These are phyloP conservation scores for Laterallus jamaicensis DNA, from an alignment of 2,113 vertebrate genomes.

Conservation along the genomic window DNA sequence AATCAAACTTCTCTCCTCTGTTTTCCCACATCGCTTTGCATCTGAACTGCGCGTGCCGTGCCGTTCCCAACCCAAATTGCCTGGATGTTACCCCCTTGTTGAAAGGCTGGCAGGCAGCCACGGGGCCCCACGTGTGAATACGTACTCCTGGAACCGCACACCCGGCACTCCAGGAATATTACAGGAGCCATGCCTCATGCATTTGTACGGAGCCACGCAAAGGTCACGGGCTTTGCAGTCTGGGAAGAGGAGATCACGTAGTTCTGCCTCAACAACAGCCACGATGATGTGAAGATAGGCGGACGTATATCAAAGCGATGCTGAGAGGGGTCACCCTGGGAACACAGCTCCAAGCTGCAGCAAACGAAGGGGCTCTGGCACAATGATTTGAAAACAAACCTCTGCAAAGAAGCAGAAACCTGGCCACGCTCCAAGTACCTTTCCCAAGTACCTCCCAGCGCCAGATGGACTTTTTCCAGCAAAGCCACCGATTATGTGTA, in stretches of 20 bases:
- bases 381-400: conserved; percentile 38
- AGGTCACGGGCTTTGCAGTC: not conserved
- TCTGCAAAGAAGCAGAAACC: conserved; percentile 14
- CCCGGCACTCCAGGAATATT: not conserved
- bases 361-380: not conserved
- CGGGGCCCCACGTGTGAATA: not conserved
- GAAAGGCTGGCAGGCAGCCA: not conserved
- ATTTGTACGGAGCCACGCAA: not conserved
- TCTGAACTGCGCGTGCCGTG: accelerated
- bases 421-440: conserved; percentile 1
- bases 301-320: not conserved
- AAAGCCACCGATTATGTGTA: not conserved
- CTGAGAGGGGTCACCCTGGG: conserved; percentile 1
- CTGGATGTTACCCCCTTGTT: not conserved
- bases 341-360: not conserved
- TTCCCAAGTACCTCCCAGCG: not conserved
- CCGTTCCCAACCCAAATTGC: accelerated
- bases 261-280: not conserved
- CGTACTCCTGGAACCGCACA: not conserved
- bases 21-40: not conserved
- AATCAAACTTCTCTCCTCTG: not conserved
- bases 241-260: not conserved
- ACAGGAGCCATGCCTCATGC: not conserved
- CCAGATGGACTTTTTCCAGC: conserved; percentile 46
- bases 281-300: not conserved